Conservation (phyloP, 2,888 invertebrate species). For the Drosophila phalerata region DNA sequence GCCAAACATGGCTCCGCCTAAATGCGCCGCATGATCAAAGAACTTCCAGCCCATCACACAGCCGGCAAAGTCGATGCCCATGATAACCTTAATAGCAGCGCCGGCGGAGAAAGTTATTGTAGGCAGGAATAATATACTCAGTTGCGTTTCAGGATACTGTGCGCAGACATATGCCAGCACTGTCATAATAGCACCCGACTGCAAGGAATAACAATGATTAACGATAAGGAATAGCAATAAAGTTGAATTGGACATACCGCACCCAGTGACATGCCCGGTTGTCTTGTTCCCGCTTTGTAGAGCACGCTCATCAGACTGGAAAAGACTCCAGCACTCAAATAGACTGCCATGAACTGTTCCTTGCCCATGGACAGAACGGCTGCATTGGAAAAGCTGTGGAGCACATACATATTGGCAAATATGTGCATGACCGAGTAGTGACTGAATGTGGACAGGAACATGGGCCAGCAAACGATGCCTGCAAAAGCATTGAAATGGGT, state of each 20-base stretch:
- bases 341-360: slow-evolving; percentile 96
- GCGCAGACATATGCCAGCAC: slow-evolving; percentile 94
- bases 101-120: slow-evolving; percentile 95
- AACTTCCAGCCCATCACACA: slow-evolving; percentile 94
- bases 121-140: slow-evolving; percentile 96
- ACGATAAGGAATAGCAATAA: neutral
- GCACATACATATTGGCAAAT: slow-evolving; percentile 97
- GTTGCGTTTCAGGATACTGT: slow-evolving; percentile 94
- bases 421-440: slow-evolving; percentile 95
- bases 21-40: slow-evolving; percentile 99
- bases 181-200: slow-evolving; percentile 98
- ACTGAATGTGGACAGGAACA: slow-evolving; percentile 97
- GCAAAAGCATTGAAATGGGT: slow-evolving; percentile 52
- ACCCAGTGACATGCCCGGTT: slow-evolving; percentile 93
- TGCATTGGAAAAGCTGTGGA: slow-evolving; percentile 90
- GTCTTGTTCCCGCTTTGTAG: slow-evolving; percentile 90
- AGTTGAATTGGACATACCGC: slow-evolving; percentile 89
- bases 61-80: slow-evolving; percentile 94
- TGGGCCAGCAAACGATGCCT: slow-evolving; percentile 93
- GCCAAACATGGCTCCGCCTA: slow-evolving; percentile 97
- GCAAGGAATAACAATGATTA: slow-evolving; percentile 31
- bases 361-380: slow-evolving; percentile 92
- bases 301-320: slow-evolving; percentile 94
- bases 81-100: slow-evolving; percentile 92
- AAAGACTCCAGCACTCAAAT: slow-evolving; percentile 94